phyloP scores from a whole-genome alignment of 2,888 invertebrate species.

The Epicampocera succincta region DNA sequence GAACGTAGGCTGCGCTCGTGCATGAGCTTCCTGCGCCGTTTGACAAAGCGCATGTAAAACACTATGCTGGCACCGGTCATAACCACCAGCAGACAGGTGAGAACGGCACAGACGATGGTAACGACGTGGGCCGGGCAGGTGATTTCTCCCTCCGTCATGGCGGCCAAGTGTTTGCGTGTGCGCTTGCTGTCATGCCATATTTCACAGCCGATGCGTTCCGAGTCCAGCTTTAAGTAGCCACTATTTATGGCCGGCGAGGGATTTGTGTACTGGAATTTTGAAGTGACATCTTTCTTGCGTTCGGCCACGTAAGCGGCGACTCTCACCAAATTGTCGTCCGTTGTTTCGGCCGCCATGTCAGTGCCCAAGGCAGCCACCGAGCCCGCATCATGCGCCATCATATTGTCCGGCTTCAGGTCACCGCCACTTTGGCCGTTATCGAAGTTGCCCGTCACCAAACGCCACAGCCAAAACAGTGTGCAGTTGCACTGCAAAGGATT shows the following conservation, averaged over 20 bases:
- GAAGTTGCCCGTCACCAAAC: conserved; percentile 83
- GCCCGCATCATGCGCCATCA: conserved; percentile 69
- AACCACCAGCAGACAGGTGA: conserved; percentile 79
- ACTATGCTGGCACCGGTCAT: conserved; percentile 81
- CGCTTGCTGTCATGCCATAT: conserved; percentile 78
- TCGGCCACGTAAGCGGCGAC: conserved; percentile 78
- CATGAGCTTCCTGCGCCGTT: conserved; percentile 79
- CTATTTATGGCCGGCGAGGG: conserved; percentile 67
- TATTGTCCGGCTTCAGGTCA: conserved; percentile 61
- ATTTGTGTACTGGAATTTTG: conserved; percentile 73
- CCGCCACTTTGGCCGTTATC: conserved; percentile 73
- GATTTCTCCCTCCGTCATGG: conserved; percentile 81
- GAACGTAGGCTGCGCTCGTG: conserved; percentile 78
- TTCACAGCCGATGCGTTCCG: conserved; percentile 80
- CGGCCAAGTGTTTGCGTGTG: conserved; percentile 76
- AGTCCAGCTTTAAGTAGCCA: conserved; percentile 78
- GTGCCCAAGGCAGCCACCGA: conserved; percentile 77
- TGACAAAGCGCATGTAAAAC: conserved; percentile 80
- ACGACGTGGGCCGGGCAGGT: conserved; percentile 82
- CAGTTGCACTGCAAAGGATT: conserved; percentile 94
- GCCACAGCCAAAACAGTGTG: conserved; percentile 93
- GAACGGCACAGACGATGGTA: conserved; percentile 81
- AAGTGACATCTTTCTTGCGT: conserved; percentile 70
- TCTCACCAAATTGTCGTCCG: conserved; percentile 71
- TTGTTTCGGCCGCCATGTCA: conserved; percentile 54